Base-by-base conservation (phyloP, 2,113 vertebrate species). In the Mastomys natalensis region DNA sequence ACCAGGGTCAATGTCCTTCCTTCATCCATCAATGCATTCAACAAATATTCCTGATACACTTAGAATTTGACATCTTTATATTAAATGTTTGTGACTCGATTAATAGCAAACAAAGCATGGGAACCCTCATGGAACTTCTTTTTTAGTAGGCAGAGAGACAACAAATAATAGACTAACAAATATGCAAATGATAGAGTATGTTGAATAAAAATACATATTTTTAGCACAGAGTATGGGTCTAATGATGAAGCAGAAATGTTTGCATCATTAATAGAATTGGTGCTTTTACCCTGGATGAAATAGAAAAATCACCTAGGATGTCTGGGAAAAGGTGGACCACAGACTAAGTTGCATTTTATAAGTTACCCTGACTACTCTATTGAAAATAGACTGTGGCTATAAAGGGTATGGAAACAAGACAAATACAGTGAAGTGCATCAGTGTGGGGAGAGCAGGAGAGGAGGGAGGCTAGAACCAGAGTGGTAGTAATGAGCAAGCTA, bases 241-340 rank as follows among this genome's bases (percentile, higher is more conserved):
- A 8, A 34, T 89, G 60, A 17, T 26, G 45, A 88, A 62, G 45
- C 5, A 70, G 60, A 96, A 81, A 82, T n/a, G 29, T 29, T 8
- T 82, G 58, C 7, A 22, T 31, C 19, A 51, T 66, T 86, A 64
- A 29, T 87, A 73, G 60, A 31, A 92, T 29, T 90, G 89, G 64
- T 17, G 34, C 58, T 94, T 89, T 96, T 87, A 72, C 60, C 89
- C 11, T 77, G 74, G 90, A 76, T 90, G 76, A 82, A 91, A 73
- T 51, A 70, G 31, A 80, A 37, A 78, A 78, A 22, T 58, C n/a
- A 64, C 12, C 76, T 19, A 40, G 93, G 43, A 37, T 8, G 81
- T 87, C 73, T 70, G 31, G 76, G n/a, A 13, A 85, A 48, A 74
- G 45, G 19, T 74, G 29, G 37, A 51, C 34, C 31, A 74, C 31